Conservation (phyloP, 1,140 invertebrate species). For the Zaprionus kolodkinae region DNA sequence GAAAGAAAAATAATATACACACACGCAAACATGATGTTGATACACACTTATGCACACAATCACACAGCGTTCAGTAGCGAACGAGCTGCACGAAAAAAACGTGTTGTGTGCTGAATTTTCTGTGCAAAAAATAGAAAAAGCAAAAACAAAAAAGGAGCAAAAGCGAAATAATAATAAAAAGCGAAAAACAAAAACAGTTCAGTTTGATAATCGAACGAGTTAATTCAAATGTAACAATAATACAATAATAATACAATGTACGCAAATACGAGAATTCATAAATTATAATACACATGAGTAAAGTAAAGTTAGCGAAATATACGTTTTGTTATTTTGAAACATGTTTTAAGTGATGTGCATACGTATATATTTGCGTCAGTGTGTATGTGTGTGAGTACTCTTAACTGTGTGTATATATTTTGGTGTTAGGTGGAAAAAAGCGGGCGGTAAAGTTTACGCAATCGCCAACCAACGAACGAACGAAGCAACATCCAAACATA, state of each 20-base stretch:
- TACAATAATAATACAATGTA: conserved; percentile 38
- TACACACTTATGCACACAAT: conserved; percentile 32
- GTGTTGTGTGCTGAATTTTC: conserved; percentile 73
- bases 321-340: conserved; percentile 73
- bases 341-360: conserved; percentile 56
- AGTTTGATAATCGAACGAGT: conserved; percentile 62
- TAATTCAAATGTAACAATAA: conserved; percentile 61
- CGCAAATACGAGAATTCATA: conserved; percentile 20
- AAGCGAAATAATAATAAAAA: conserved; percentile 61
- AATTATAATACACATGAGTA: conserved; percentile 20
- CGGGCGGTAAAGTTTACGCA: conserved; percentile 81
- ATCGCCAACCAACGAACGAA: conserved; percentile 64
- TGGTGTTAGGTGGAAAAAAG: conserved; percentile 80
- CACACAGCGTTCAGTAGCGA: conserved; percentile 40
- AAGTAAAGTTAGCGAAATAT: conserved; percentile 40
- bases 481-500: conserved; percentile 37
- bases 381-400: conserved; percentile 49
- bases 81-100: conserved; percentile 65
- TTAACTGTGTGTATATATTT: conserved; percentile 79
- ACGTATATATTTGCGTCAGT: conserved; percentile 25
- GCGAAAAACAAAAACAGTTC: conserved; percentile 70
- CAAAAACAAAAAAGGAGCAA: conserved; percentile 67
- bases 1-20: conserved; percentile 79
- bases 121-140: conserved; percentile 58
- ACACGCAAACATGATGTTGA: conserved; percentile 70